Evolutionary conservation across 2,888 invertebrate genomes (phyloP), one percentile per base, ranked within the genome.

Genomic region (Caenorhabditis auriculariae): DNA sequence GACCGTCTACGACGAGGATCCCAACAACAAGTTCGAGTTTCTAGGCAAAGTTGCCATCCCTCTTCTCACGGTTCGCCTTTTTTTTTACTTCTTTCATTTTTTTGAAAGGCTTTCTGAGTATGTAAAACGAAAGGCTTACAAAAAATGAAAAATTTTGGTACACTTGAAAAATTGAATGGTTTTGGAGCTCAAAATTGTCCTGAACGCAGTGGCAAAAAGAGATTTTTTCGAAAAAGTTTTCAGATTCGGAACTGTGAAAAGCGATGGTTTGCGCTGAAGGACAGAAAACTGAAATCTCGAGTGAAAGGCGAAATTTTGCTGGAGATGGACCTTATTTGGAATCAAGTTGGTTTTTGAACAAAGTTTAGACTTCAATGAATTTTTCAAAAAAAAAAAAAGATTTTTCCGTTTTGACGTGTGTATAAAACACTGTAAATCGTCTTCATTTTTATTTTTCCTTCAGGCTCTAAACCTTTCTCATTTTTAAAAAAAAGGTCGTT

Each of bases 1-100:
- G 49, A 95, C 95, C 0, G 93, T 98, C 0, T 96, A 89, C 83
- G 96, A 98, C 81, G 96, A 98, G 84, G 96, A 98, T 83, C 88
- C 93, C 60, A 94, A 95, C 83, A 95, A 95, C 83, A 93, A 84
- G 56, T 82, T 93, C 12, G 96, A 98, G 83, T 98, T 98, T 82
- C 85, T 98, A 15, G 98, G 98, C 1, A 92, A 91, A 83, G 85
- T 95, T 9, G 88, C 89, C 3, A 88, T 96, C 72, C 95, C 95
- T 0, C 83, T 96, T 47, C 84, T 95, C 35, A 82, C 82, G 78
- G 85, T 85, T 19, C 3, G 53, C 1, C 29, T 7, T 32, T n/a
- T 28, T 46, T 7, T 32, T 7, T n/a, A 9, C 32, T n/a, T n/a
- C n/a, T n/a, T n/a, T n/a, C 17, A 46, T 19, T 32, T 28, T 15